These are phyloP conservation scores for Budorcas taxicolor DNA, from an alignment of 2,113 vertebrate species.

Conservation along the genomic window DNA sequence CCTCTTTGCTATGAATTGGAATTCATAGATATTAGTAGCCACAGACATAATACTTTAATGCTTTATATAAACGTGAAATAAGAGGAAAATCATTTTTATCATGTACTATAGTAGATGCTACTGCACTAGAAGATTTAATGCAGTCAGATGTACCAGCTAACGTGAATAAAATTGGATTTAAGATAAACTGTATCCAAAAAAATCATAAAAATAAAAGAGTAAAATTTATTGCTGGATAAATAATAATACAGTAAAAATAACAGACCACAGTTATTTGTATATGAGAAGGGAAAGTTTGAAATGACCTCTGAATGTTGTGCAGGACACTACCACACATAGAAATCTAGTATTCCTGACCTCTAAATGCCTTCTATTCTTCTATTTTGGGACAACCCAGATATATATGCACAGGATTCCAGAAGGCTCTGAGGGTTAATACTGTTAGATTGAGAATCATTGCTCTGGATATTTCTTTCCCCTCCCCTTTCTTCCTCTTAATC, in stretches of 20 bases:
- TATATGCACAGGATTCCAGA: background rate
- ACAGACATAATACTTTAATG: background rate
- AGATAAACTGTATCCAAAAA: background rate
- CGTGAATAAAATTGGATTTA: background rate
- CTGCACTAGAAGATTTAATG: background rate
- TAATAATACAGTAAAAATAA: background rate
- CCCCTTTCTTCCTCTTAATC: background rate
- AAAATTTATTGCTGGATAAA: background rate
- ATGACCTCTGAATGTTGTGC: background rate
- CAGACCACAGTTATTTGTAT: slow-evolving; percentile 4
- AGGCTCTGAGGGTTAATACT: background rate
- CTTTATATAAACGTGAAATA: background rate
- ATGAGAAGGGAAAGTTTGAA: background rate
- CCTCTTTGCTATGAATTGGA: slow-evolving; percentile 12
- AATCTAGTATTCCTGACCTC: background rate
- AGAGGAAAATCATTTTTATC: background rate
- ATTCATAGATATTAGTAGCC: background rate
- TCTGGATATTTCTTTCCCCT: background rate
- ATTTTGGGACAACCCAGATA: background rate
- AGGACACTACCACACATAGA: background rate
- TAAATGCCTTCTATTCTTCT: background rate
- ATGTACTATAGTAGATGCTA: background rate
- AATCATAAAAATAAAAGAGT: background rate
- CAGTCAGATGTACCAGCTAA: background rate
- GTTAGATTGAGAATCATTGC: background rate